Conservation (phyloP, 2,113 vertebrate genomes). For the Calidris pygmaea region DNA sequence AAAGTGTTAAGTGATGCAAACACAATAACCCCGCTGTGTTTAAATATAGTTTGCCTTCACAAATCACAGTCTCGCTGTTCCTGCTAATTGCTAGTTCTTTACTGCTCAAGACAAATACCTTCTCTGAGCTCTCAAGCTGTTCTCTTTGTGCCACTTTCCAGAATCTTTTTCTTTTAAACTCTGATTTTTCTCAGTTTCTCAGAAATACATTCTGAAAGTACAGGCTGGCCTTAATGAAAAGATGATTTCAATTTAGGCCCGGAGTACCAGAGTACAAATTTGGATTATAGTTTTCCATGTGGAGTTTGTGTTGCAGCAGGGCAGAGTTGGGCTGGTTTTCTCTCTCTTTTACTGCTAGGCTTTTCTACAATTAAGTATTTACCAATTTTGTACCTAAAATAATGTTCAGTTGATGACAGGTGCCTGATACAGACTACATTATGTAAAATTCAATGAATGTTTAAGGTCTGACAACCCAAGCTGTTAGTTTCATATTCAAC, state of each 20-base stretch:
- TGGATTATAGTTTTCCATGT: background rate
- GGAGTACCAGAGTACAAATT: background rate
- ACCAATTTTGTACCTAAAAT: background rate
- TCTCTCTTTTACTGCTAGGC: background rate
- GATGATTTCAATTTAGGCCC: background rate
- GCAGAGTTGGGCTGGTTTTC: background rate
- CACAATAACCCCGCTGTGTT: background rate
- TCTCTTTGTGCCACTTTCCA: background rate
- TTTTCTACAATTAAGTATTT: background rate
- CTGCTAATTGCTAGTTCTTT: slow-evolving; percentile 6
- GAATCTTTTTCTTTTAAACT: background rate
- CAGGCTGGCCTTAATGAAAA: background rate
- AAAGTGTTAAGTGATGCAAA: background rate
- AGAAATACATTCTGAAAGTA: background rate
- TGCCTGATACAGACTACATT: background rate
- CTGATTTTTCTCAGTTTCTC: background rate
- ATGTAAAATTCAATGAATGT: background rate
- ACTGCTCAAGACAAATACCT: background rate
- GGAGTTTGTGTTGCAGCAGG: background rate
- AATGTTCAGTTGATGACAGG: background rate
- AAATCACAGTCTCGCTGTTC: background rate
- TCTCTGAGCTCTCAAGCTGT: background rate
- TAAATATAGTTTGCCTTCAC: slow-evolving; percentile 34
- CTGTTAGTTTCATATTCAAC: background rate
- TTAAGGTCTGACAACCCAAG: background rate